Conservation (phyloP, 1,140 invertebrate species). For the Frieseomelitta varia region DNA sequence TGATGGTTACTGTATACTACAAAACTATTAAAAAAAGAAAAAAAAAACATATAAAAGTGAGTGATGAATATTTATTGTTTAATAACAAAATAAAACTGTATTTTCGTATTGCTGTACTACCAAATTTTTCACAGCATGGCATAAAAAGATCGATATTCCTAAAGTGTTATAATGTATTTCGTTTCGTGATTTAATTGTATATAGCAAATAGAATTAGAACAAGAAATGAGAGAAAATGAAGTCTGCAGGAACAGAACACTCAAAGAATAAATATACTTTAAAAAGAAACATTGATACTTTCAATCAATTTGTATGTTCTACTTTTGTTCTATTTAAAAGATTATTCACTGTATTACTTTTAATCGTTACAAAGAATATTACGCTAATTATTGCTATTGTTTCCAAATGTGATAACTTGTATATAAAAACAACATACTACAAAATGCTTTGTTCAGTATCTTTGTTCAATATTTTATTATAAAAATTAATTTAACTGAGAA, state of each 20-base stretch:
- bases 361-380: conserved; percentile 16
- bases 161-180: conserved; percentile 53
- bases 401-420: background rate
- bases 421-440: conserved; percentile 4
- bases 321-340: conserved; percentile 28
- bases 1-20: conserved; percentile 56
- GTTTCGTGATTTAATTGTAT: conserved; percentile 59
- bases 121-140: conserved; percentile 59
- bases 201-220: conserved; percentile 55
- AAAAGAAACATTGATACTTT: conserved; percentile 41
- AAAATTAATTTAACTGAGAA: conserved; percentile 43
- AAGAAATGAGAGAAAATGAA: conserved; percentile 53
- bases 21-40: conserved; percentile 35
- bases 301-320: conserved; percentile 47
- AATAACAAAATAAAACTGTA: conserved; percentile 66
- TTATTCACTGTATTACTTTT: conserved; percentile 22
- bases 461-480: conserved; percentile 2
- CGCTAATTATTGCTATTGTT: conserved; percentile 4
- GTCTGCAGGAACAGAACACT: conserved; percentile 67
- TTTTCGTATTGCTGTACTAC: conserved; percentile 70
- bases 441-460: conserved; percentile 22
- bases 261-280: conserved; percentile 57
- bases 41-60: conserved; percentile 37
- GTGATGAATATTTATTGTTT: conserved; percentile 55
- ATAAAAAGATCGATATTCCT: conserved; percentile 43